phyloP scores from a whole-genome alignment of 2,797 vertebrate species.

The Columba guinea region DNA sequence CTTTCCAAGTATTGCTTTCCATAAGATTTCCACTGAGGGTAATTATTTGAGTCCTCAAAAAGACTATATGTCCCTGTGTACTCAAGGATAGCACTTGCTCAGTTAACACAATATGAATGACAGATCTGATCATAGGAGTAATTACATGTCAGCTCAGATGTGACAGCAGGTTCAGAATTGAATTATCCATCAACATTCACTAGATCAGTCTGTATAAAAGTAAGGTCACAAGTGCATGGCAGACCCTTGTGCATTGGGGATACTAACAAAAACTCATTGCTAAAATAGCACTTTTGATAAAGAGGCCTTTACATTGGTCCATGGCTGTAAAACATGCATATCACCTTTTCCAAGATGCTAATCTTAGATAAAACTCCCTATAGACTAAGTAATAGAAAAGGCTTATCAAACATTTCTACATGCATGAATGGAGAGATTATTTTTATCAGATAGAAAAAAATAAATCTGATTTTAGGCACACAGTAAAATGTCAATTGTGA shows the following conservation, averaged over 20 bases:
- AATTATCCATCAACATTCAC: background rate
- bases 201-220: background rate
- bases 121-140: background rate
- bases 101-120: background rate
- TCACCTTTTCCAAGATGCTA: background rate
- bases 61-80: background rate
- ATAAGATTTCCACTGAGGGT: background rate
- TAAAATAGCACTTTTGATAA: background rate
- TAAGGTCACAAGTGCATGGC: background rate
- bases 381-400: background rate
- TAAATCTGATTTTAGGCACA: background rate
- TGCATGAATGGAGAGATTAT: background rate
- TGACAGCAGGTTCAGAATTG: background rate
- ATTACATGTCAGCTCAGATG: background rate
- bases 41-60: background rate
- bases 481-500: background rate
- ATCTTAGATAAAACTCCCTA: background rate
- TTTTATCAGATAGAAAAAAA: background rate
- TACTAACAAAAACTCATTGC: background rate
- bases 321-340: background rate
- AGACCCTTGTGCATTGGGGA: background rate
- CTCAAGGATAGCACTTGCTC: background rate
- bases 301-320: fast-evolving
- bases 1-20: background rate
- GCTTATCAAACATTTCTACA: background rate